Base-by-base conservation (phyloP, 2,113 vertebrate genomes). In the Mormyrus lacerda region DNA sequence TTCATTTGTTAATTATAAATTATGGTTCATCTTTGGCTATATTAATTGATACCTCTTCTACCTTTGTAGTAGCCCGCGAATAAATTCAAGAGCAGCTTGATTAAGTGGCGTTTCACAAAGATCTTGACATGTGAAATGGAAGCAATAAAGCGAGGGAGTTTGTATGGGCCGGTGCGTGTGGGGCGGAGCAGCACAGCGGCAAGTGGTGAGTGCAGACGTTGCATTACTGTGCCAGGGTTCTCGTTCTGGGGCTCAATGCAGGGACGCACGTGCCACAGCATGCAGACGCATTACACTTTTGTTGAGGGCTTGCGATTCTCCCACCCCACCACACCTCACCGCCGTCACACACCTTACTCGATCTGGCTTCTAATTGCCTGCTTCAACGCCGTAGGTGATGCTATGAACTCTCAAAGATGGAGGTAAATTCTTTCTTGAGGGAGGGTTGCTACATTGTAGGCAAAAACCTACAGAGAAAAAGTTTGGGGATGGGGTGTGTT, bases 1-100 rank as follows among this genome's bases (percentile, higher is more conserved):
- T 96, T 97, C 96, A 96, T 97, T 96, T 96, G 97, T 99, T 98
- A 98, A 99, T 99, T 98, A 98, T 98, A 98, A 99, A 98, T 98
- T 97, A 97, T 97, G 93, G 95, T 95, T 96, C 96, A 96, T 97
- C 96, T 98, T 97, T 96, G 95, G 94, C 96, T 96, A 94, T 97
- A 97, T 97, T 98, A 98, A 99, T 98, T 98, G 97, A 97, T 97
- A 97, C 97, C 96, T 97, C 96, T 96, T 96, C 94, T 95, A 96
- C 93, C 94, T 96, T 96, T 96, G 95, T 96, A 96, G 95, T 96
- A 95, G 95, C 94, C 94, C 93, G 95, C 93, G 97, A 97, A 98
- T 97, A 98, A 97, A 98, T 97, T 97, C 97, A 97, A 97, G 96
- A 96, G 95, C 95, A 95, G 96, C 96, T 97, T 97, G 96, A 98